These are phyloP conservation scores for Neoscelio sp. DNA, from an alignment of 2,888 invertebrate genomes.

Conservation along the genomic window DNA sequence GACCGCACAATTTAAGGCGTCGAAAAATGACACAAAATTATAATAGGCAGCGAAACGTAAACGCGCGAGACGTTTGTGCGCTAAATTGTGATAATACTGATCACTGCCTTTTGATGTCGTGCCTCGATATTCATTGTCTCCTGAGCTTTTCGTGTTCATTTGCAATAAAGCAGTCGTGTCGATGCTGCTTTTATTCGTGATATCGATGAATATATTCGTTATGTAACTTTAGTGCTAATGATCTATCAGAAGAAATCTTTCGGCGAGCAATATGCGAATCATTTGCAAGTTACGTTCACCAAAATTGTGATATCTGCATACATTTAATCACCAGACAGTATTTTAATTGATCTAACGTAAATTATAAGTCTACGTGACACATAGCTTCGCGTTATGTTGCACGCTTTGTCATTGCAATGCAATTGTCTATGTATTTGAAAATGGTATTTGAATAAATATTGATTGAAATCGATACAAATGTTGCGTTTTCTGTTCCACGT, in stretches of 20 bases:
- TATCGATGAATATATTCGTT: slow-evolving; percentile 16
- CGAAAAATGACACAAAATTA: too few relatives aligned
- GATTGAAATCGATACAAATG: too few relatives aligned
- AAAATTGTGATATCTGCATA: slow-evolving; percentile 50
- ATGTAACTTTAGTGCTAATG: slow-evolving; percentile 13
- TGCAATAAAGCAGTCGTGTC: slow-evolving; percentile 5
- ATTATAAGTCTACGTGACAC: neutral
- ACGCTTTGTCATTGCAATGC: slow-evolving; percentile 66
- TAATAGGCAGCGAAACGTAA: slow-evolving; percentile 1
- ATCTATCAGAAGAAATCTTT: too few relatives aligned
- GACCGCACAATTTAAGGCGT: too few relatives aligned
- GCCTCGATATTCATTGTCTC: slow-evolving; percentile 46
- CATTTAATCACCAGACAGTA: slow-evolving; percentile 27
- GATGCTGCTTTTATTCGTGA: slow-evolving; percentile 22
- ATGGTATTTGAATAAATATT: slow-evolving; percentile 27
- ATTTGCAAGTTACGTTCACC: slow-evolving; percentile 11
- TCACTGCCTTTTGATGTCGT: slow-evolving; percentile 56
- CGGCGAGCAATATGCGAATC: slow-evolving; percentile 3
- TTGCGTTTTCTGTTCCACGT: too few relatives aligned
- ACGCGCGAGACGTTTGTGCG: slow-evolving; percentile 22
- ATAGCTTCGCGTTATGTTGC: slow-evolving; percentile 54
- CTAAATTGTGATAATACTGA: slow-evolving; percentile 34
- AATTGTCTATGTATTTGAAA: slow-evolving; percentile 20
- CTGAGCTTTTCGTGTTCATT: slow-evolving; percentile 25
- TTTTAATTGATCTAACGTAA: slow-evolving; percentile 41